Percentiles rank a stretch among this genome's conserved stretches.
Conservation (phyloP, 1,140 invertebrate species). For the Euschistus heros region DNA sequence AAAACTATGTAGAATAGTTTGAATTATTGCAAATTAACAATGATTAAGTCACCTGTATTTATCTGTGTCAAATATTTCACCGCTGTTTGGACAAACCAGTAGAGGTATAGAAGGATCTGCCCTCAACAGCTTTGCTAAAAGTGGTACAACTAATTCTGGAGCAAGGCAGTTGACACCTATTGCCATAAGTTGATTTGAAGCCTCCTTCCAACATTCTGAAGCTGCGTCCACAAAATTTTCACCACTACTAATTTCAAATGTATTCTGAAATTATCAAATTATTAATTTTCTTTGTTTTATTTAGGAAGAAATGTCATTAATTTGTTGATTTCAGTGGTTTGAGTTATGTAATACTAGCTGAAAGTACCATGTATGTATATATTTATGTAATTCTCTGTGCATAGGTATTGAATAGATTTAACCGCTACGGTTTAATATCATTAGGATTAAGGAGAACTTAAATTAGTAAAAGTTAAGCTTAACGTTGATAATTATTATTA, state of each 20-base stretch:
- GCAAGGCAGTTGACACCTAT: constrained; percentile 79
- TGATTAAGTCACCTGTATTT: constrained; percentile 20
- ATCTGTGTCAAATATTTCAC: constrained; percentile 36
- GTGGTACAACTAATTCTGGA: constrained; percentile 44
- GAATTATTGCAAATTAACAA: background rate
- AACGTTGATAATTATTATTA: no score
- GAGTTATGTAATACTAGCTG: no score
- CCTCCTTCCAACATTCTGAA: constrained; percentile 48
- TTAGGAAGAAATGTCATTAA: background rate
- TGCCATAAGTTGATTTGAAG: constrained; percentile 56
- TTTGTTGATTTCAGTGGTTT: no score
- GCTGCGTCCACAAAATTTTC: constrained; percentile 56
- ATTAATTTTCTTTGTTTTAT: background rate
- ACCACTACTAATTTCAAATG: constrained; percentile 55
- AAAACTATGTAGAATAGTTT: background rate
- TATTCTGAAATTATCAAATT: constrained; percentile 40
- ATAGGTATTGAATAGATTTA: no score
- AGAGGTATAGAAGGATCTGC: constrained; percentile 42
- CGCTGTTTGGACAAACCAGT: constrained; percentile 64
- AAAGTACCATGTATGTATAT: no score
- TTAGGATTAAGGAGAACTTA: no score
- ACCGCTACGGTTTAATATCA: no score
- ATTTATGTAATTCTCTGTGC: no score
- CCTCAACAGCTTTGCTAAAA: constrained; percentile 42
- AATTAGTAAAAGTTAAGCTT: no score